phyloP scores from a whole-genome alignment of 2,888 invertebrate species.

The Microctonus aethiopoides region DNA sequence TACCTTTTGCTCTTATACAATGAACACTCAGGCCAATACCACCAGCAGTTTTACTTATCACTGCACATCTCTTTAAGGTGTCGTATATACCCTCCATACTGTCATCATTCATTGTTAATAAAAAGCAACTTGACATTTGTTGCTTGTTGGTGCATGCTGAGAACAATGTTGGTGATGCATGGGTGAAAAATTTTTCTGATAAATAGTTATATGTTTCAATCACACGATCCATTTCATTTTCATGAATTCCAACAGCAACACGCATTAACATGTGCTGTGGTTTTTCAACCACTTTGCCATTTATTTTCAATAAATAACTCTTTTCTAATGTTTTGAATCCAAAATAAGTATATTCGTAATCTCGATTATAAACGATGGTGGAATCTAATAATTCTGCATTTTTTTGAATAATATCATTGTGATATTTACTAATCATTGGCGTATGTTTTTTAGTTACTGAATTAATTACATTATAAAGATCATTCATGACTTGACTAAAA shows the following conservation, averaged over 20 bases:
- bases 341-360: conserved; percentile 97
- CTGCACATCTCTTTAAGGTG: conserved; percentile 90
- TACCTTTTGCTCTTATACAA: conserved; percentile 92
- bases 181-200: conserved; percentile 96
- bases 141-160: conserved; percentile 92
- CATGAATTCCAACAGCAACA: conserved; percentile 96
- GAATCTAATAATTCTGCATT: conserved; percentile 93
- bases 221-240: conserved; percentile 89
- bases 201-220: conserved; percentile 96
- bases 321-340: conserved; percentile 99
- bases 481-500: conserved; percentile 92
- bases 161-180: conserved; percentile 97
- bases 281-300: conserved; percentile 92
- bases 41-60: conserved; percentile 96
- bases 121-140: conserved; percentile 94
- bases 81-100: conserved; percentile 96
- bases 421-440: conserved; percentile 89
- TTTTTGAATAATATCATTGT: conserved; percentile 83
- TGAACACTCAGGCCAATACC: conserved; percentile 98
- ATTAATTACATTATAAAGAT: conserved; percentile 83
- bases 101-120: conserved; percentile 93
- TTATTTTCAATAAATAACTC: conserved; percentile 92
- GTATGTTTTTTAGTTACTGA: conserved; percentile 76
- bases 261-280: conserved; percentile 99
- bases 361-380: conserved; percentile 95